Evolutionary conservation across 2,888 invertebrate genomes (phyloP), one percentile per base, ranked within the genome.

Genomic region (Melieria omissa): DNA sequence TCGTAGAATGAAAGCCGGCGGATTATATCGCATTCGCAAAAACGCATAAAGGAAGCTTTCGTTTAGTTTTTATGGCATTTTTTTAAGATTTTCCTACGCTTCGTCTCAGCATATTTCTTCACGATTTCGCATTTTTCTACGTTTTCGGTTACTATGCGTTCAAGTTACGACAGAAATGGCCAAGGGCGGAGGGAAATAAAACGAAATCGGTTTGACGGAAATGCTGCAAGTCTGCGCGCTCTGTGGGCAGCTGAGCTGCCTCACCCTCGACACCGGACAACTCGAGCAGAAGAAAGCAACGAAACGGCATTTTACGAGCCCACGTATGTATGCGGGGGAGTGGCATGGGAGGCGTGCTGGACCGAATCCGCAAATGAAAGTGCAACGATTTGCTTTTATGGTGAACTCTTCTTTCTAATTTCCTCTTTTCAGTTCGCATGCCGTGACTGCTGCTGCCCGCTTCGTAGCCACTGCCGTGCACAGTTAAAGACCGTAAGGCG

Each of bases 371-470:
- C 58, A 58, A 29, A 47, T 16, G 45, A 64, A 42, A 16, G 55
- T 57, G 14, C 42, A 65, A 55, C 82, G 77, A 80, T 79, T 83
- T 65, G n/a, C 42, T 70, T 71, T 73, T 73, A 73, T 60, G 67
- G 42, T 55, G 60, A 54, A 67, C 58, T 70, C 58, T 77, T 65
- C 81, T 78, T 77, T 65, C 81, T 78, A 80, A 81, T 78, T 80
- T 76, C 79, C 81, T 78, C 82, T 42, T 9, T 57, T 57, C 46
- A 14, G 16, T 54, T 54, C 8, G 42, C 29, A 65, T 65, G 44
- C 16, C 14, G 14, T 29, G 42, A 29, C 29, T 29, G 29, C 29
- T 29, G 29, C 29, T 3, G 29, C 2, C 29, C 3, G 29, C 29
- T 29, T 29, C 29, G 29, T 2, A 2, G 29, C 29, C 29, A 29